phyloP scores from a whole-genome alignment of 2,888 invertebrate species.

The Nomada ruficornis region DNA sequence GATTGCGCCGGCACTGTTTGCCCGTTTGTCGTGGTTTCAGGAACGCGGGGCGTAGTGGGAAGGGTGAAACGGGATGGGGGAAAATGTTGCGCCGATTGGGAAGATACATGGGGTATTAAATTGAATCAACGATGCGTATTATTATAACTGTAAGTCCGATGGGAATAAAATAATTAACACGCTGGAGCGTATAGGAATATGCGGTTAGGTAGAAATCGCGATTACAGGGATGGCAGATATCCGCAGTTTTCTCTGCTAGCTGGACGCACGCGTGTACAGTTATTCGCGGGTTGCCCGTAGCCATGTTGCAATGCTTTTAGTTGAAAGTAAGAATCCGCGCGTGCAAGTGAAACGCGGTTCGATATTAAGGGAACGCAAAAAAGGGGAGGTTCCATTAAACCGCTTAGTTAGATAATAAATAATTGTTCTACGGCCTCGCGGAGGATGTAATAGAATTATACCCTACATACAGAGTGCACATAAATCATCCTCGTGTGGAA shows the following conservation, averaged over 20 bases:
- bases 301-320: not conserved
- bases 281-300: not conserved
- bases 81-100: not conserved
- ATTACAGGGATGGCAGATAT: not conserved
- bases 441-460: not conserved
- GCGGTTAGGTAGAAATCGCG: not conserved
- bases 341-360: not conserved
- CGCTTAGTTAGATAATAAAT: not conserved
- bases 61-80: not conserved
- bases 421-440: not conserved
- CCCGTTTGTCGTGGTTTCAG: not conserved
- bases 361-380: not conserved
- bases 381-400: conserved; percentile 1
- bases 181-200: not conserved
- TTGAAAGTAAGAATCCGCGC: not conserved
- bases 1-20: conserved; percentile 24
- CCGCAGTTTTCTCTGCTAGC: not conserved
- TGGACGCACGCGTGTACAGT: not conserved
- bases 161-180: not conserved
- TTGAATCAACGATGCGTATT: not conserved
- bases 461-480: not conserved
- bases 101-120: not conserved
- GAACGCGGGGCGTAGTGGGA: not conserved
- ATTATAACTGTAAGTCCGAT: not conserved
- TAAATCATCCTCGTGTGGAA: not conserved